phyloP scores from a whole-genome alignment of 2,888 invertebrate genomes.

The Torymus aiolomorphi region DNA sequence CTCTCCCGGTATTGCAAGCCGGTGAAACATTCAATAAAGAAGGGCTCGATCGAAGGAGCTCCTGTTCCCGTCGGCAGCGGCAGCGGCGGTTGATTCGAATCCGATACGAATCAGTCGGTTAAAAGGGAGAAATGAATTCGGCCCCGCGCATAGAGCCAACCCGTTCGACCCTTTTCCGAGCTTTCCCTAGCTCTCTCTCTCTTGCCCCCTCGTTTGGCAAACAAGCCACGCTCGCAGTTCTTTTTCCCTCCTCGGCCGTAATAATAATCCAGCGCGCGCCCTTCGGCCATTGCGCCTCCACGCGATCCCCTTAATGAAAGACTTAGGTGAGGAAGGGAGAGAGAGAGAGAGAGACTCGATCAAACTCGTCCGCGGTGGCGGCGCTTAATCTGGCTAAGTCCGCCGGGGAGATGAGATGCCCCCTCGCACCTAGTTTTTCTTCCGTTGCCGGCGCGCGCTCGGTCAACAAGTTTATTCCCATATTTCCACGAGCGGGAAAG shows the following conservation, averaged over 20 bases:
- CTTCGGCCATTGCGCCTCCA: slow-evolving; percentile 46
- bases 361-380: slow-evolving; percentile 70
- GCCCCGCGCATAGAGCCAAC: slow-evolving; percentile 25
- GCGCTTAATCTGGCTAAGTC: slow-evolving; percentile 37
- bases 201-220: slow-evolving; percentile 58
- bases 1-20: neutral
- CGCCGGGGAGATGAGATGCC: slow-evolving; percentile 50
- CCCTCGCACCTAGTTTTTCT: slow-evolving; percentile 55
- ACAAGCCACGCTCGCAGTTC: too few relatives aligned
- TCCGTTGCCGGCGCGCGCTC: slow-evolving; percentile 29
- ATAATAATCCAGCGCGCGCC: slow-evolving; percentile 71
- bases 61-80: slow-evolving; percentile 6
- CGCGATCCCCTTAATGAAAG: slow-evolving; percentile 73
- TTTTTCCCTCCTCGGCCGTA: slow-evolving; percentile 65
- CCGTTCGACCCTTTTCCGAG: slow-evolving; percentile 67
- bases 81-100: slow-evolving; percentile 42
- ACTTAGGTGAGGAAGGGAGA: slow-evolving; percentile 69
- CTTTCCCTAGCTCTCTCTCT: slow-evolving; percentile 58
- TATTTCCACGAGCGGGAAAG: slow-evolving; percentile 43
- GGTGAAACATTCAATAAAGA: slow-evolving; percentile 47
- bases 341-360: slow-evolving; percentile 70
- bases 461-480: slow-evolving; percentile 61
- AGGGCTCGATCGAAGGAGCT: neutral
- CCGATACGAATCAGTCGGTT: slow-evolving; percentile 50
- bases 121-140: slow-evolving; percentile 49